Evolutionary conservation across 2,113 vertebrate genomes (phyloP), one percentile per base, ranked within the genome.

Genomic region (Microcebus tavaratra): DNA sequence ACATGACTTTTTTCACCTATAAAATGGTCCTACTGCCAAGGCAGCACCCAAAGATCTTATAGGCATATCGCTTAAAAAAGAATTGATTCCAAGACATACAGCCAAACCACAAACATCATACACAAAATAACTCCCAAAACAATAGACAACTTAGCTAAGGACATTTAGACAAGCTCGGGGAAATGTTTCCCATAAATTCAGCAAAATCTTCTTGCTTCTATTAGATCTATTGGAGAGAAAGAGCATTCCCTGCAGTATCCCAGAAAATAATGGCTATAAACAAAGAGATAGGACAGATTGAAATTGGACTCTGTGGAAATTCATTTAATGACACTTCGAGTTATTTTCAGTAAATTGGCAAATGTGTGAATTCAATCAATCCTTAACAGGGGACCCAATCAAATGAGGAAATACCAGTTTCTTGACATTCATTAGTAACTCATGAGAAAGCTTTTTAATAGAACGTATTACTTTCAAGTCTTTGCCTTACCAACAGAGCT

Each of bases 301-400:
- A 95, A 97, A 97, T 94, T 95, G 93, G 65, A 90, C 91, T 94
- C 94, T 8, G 45, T 95, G 93, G 94, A 97, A 95, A 95, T 96
- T 92, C 90, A 92, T 85, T 92, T 97, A 90, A 96, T 93, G 93
- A 97, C n/a, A 93, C 55, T 90, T 92, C 1, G 5, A 88, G 67
- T 97, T 96, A 97, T 97, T 97, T 97, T 95, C 97, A 92, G 89
- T 78, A 98, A 97, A 95, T 88, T 96, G 97, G 87, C 91, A 97
- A 96, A 96, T 55, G 70, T 86, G 67, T 90, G 81, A 93, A 57
- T 89, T 96, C 96, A 95, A 88, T 97, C 93, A 97, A 76, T 97
- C 50, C 39, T 75, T 95, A 95, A 96, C 84, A 86, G 59, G 67
- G 25, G 6, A 79, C 65, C 61, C 0, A 17, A 89, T 94, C 82